phyloP scores from a whole-genome alignment of 2,113 vertebrate species.

The Gnathonemus longibarbis region DNA sequence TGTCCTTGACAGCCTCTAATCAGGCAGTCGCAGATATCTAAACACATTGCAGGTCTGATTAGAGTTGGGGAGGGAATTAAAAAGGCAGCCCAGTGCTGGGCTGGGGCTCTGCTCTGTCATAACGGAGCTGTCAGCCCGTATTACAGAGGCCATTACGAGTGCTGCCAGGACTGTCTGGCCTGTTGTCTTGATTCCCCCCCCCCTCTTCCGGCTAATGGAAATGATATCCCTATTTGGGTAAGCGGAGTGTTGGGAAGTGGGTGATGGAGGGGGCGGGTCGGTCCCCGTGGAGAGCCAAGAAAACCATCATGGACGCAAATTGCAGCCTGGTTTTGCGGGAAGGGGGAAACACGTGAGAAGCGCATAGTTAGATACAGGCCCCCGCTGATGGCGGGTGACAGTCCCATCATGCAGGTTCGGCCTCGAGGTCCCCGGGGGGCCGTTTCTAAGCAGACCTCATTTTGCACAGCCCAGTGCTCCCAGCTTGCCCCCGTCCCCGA shows the following conservation, averaged over 20 bases:
- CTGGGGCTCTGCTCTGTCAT: neutral
- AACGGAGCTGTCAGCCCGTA: neutral
- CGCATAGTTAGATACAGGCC: neutral
- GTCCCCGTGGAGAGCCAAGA: neutral
- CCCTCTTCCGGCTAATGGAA: constrained; percentile 3
- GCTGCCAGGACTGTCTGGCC: neutral
- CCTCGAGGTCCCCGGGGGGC: neutral
- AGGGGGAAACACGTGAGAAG: neutral
- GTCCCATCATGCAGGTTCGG: neutral
- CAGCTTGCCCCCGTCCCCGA: neutral
- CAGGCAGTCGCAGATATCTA: neutral
- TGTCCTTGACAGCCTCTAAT: neutral
- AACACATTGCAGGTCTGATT: constrained; percentile 7
- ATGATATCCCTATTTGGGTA: constrained; percentile 2
- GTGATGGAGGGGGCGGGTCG: neutral
- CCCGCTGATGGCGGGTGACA: neutral
- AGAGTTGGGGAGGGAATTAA: constrained; percentile 11
- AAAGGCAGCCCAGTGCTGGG: neutral
- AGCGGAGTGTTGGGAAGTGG: neutral
- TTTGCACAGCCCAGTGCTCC: neutral
- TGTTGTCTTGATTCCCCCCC: neutral
- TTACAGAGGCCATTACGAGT: neutral
- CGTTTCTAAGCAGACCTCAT: neutral
- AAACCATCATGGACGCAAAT: neutral
- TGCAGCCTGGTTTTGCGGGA: neutral